Evolutionary conservation across 2,113 vertebrate species (phyloP), one percentile per base, ranked within the genome.

Genomic region (Pungitius pungitius): DNA sequence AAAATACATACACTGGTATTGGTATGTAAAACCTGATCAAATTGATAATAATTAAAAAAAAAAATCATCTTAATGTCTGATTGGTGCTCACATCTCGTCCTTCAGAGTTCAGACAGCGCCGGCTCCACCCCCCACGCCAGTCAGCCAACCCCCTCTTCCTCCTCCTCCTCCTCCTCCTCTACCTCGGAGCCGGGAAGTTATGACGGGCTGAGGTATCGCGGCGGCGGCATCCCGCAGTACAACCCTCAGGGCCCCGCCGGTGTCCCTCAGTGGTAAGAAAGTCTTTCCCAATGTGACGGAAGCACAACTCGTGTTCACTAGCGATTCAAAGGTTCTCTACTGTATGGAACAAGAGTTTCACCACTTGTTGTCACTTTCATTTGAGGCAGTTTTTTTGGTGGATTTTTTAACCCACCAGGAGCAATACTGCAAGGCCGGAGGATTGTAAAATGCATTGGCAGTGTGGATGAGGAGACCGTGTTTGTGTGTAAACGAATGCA

Each of bases 191-290:
- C 87, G 18, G 91, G 43, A 37, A 62, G 62, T 58, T 37, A 68
- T 3, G 92, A 91, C 3, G 92, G 88, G 11, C 60, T 94, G 80
- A 87, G 93, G 68, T 89, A 87, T 54, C 89, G 93, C 1, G 78
- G 88, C 1, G 78, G 88, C 3, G 75, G 39, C 42, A 59, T 87
- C 39, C 60, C 86, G 43, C 81, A 74, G 17, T 79, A 73, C 40
- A 75, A 88, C 61, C 78, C 86, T n/a, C 76, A 87, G 43, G 80
- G 57, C 49, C 62, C 82, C 17, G 3, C 83, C 12, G 91, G 75
- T 27, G 77, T 85, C 62, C 87, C 87, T 64, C 92, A 91, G 78
- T 88, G 87, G 93, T 94, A 37, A 87, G 92, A 69, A 47, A 68
- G 27, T 45, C 33, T 37, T 40, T 13, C 51, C 49, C 40, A 45